Evolutionary conservation across 2,113 vertebrate species (phyloP).

Genomic region (Vulpes vulpes): DNA sequence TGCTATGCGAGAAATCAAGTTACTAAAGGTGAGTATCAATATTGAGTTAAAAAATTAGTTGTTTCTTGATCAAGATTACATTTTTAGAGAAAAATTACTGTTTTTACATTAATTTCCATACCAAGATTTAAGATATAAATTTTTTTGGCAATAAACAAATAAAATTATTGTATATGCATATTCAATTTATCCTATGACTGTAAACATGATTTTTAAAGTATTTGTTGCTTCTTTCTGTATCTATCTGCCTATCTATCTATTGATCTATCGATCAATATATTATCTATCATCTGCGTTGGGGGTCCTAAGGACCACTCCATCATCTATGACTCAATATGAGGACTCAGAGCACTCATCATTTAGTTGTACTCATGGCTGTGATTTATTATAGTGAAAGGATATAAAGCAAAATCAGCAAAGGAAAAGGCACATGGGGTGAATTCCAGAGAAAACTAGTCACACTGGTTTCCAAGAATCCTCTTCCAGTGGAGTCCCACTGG

Average conservation of each 20-base stretch:
- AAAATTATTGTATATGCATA: not conserved
- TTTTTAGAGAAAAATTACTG: not conserved
- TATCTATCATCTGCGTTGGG: not conserved
- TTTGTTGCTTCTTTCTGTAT: not conserved
- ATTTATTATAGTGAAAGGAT: not conserved
- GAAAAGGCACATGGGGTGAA: not conserved
- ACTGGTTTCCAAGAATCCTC: not conserved
- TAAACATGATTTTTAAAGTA: constrained; percentile 46
- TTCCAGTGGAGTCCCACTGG: not conserved
- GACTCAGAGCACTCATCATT: not conserved
- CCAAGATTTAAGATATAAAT: not conserved
- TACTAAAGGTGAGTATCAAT: constrained; percentile 85
- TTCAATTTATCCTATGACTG: not conserved
- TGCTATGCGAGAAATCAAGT: constrained; percentile 88
- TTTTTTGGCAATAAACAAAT: constrained; percentile 37
- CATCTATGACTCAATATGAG: not conserved
- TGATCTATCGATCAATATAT: not conserved
- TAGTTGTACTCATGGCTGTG: not conserved
- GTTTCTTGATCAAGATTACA: constrained; percentile 48
- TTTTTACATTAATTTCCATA: constrained; percentile 29
- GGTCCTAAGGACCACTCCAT: not conserved
- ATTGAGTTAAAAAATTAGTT: not conserved
- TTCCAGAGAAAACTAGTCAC: not conserved
- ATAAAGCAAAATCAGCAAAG: constrained; percentile 32
- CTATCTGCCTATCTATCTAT: not conserved